A percentile compares a stretch with the other conserved stretches of the same genome.
Conservation (phyloP, 2,113 vertebrate genomes). For the Rostratula benghalensis region DNA sequence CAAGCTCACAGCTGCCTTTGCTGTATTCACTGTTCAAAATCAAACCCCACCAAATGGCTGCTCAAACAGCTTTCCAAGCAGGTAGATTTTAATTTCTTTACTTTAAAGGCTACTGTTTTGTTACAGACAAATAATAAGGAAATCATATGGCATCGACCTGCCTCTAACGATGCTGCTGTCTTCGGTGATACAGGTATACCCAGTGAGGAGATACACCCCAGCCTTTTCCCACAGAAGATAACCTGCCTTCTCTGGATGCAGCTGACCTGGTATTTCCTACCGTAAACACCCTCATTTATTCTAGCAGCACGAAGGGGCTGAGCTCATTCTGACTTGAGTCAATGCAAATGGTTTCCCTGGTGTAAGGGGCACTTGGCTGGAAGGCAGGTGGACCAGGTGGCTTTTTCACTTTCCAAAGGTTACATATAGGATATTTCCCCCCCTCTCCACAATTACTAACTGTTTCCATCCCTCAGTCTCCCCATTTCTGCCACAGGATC, state of each 20-base stretch:
- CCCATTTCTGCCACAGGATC: neutral
- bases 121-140: neutral
- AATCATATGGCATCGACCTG: neutral
- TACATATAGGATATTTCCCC: neutral
- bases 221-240: neutral
- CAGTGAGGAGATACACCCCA: neutral
- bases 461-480: neutral
- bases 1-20: neutral
- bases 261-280: neutral
- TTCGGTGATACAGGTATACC: neutral
- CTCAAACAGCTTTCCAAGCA: neutral
- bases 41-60: neutral
- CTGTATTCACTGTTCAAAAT: neutral
- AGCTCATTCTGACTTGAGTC: neutral
- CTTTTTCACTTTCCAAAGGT: conserved; percentile 12
- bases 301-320: neutral
- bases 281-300: neutral
- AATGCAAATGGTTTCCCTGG: neutral
- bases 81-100: neutral
- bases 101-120: neutral
- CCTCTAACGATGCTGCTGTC: neutral
- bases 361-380: neutral
- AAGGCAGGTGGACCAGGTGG: neutral
- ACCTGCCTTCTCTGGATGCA: neutral
- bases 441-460: neutral